Evolutionary conservation across 64 coral and sea anemone genomes (phyloP), one percentile per base, ranked within the genome.

Genomic region (Montipora foliosa): DNA sequence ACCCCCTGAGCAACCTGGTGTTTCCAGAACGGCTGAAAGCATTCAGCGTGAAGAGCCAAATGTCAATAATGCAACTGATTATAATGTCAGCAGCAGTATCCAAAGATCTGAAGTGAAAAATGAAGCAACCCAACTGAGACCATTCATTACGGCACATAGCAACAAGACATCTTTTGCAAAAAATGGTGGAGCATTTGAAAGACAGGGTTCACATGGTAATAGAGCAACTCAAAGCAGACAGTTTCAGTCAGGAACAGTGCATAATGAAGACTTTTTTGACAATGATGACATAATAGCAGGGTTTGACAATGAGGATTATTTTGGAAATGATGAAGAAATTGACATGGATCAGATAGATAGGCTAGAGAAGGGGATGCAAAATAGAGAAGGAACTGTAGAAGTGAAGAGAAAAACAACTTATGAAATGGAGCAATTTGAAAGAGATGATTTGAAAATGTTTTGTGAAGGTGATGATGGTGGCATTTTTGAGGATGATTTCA

Each of bases 321-420:
- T 92, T 86, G 81, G 73, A 20, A 47, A 74, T 25, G 78, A 82
- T 25, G 90, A 92, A 75, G 79, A 83, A 60, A 64, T 84, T 67
- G 90, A 92, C 16, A 60, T 92, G 79, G 90, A 92, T 24, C 80
- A 92, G 69, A 61, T 92, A 13, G 80, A 92, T 59, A 48, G 47
- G 20, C 49, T 91, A 53, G 89, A 91, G 67, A 29, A 19, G 11
- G 89, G 69, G 51, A 70, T 81, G n/a, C 64, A 80, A 72, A 67
- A 71, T 49, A 57, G 61, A 24, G 69, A 50, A 5, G 70, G 58
- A 48, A 78, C 76, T 52, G 45, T 49, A 50, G 16, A 12, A 52
- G 20, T 8, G 6, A 55, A 29, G 44, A 20, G 50, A 74, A 75
- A 44, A 91, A n/a, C 13, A 83, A 83, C 37, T 57, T 17, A n/a